Conservation (phyloP, 2,797 vertebrate genomes). For the Cygnus olor region DNA sequence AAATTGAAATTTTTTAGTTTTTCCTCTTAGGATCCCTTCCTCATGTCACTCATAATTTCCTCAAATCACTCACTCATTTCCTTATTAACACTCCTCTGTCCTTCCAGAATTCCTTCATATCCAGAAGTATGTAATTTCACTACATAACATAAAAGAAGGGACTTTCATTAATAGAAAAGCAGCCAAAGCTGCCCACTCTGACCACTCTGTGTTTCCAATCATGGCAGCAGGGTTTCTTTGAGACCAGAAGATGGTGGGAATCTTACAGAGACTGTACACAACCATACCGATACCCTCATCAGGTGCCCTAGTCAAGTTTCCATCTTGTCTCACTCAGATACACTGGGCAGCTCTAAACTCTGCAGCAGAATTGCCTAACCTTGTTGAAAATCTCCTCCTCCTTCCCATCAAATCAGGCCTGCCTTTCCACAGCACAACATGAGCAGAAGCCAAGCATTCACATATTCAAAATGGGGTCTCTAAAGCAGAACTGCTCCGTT, state of each 20-base stretch:
- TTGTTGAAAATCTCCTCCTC: not conserved
- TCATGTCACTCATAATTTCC: not conserved
- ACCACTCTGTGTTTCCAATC: not conserved
- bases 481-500: fast-evolving
- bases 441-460: not conserved
- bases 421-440: not conserved
- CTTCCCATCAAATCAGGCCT: not conserved
- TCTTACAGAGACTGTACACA: fast-evolving
- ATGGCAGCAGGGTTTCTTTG: not conserved
- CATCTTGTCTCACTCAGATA: not conserved
- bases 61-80: not conserved
- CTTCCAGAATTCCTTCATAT: not conserved
- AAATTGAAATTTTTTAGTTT: not conserved
- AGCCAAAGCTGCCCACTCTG: not conserved
- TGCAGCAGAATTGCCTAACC: not conserved
- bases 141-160: fast-evolving
- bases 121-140: not conserved
- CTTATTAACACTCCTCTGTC: not conserved
- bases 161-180: not conserved
- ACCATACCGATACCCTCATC: not conserved
- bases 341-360: not conserved
- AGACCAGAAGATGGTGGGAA: not conserved
- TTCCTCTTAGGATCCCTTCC: not conserved
- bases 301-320: not conserved
- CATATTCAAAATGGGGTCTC: fast-evolving